phyloP scores from a whole-genome alignment of 2,113 vertebrate species.

The Sprattus sprattus region DNA sequence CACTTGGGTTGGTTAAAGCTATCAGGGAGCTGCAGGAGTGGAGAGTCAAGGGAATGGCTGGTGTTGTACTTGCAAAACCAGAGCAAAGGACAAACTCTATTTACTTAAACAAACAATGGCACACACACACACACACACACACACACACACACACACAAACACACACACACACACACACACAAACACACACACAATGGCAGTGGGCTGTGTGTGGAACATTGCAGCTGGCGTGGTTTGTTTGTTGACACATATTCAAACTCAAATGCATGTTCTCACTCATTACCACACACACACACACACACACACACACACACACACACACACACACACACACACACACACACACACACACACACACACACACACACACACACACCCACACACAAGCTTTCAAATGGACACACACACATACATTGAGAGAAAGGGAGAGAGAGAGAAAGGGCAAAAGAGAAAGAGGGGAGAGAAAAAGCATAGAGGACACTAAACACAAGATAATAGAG shows the following conservation, averaged over 20 bases:
- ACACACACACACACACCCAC: background rate
- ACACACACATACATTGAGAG: background rate
- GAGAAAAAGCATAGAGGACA: background rate
- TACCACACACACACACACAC: slow-evolving; percentile 15
- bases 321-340: slow-evolving; percentile 8
- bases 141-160: background rate
- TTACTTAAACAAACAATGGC: background rate
- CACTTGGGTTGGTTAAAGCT: background rate
- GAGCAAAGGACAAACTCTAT: background rate
- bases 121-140: background rate
- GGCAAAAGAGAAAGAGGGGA: background rate
- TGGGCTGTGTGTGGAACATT: too few species aligned
- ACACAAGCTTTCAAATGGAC: background rate
- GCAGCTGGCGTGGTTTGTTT: too few species aligned
- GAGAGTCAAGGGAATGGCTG: background rate
- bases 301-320: background rate
- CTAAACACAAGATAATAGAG: background rate
- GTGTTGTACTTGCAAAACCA: background rate
- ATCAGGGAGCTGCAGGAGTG: background rate
- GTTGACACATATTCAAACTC: too few species aligned
- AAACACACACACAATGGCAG: background rate
- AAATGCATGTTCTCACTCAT: too few species aligned
- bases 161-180: slow-evolving; percentile 4
- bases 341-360: background rate
- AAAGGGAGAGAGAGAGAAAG: background rate